A percentile compares a stretch with the other conserved stretches of the same genome.
These are phyloP conservation scores for Mastomys natalensis DNA, from an alignment of 2,113 vertebrate genomes.

Conservation along the genomic window DNA sequence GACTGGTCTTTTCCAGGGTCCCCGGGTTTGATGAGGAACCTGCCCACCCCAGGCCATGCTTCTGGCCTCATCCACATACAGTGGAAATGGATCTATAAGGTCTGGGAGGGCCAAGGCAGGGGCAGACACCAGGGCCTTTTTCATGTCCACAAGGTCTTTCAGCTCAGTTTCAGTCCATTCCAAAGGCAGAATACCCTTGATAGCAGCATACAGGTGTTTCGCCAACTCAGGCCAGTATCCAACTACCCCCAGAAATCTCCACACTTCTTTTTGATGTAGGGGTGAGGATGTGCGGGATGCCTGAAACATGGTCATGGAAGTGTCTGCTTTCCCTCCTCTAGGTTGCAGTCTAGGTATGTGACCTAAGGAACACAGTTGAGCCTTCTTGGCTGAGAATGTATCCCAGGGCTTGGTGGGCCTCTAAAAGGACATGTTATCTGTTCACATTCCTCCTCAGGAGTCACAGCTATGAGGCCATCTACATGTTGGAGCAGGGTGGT, in stretches of 20 bases:
- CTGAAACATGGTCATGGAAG: background rate
- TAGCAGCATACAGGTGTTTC: background rate
- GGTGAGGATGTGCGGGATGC: background rate
- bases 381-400: background rate
- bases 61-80: background rate
- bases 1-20: background rate
- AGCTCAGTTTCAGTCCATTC: background rate
- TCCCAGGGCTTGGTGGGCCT: background rate
- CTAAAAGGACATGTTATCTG: background rate
- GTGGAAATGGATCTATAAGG: background rate
- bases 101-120: background rate
- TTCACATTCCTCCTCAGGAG: background rate
- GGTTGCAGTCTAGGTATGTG: background rate
- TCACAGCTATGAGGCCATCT: background rate
- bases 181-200: background rate
- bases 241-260: background rate
- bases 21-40: background rate
- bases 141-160: background rate
- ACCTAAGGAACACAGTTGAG: background rate
- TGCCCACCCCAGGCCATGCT: background rate
- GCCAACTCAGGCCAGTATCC: background rate
- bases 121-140: background rate
- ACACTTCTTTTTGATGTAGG: background rate
- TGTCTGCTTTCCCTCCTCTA: background rate
- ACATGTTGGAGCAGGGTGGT: background rate